Percentiles rank a stretch among this genome's conserved stretches.
phyloP scores from a whole-genome alignment of 2,888 invertebrate genomes.

The Xestia c-nigrum region DNA sequence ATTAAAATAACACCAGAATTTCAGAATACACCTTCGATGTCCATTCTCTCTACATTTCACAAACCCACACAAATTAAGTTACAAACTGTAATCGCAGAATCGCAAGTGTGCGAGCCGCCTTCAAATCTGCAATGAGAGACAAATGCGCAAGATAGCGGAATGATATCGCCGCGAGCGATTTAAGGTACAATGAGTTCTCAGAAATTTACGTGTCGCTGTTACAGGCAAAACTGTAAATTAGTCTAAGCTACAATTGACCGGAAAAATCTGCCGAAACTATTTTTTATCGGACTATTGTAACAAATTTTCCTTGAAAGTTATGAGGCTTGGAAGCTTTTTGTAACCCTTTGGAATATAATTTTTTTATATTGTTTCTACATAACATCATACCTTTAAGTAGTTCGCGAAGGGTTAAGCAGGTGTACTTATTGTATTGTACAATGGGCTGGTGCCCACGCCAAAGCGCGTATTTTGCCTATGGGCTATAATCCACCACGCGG shows the following conservation, averaged over 20 bases:
- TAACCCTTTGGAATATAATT: too few species aligned
- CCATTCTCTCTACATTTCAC: constrained; percentile 21
- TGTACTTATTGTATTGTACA: too few species aligned
- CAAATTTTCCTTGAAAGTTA: too few species aligned
- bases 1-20: background rate
- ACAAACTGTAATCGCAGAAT: constrained; percentile 41
- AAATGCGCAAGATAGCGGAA: constrained; percentile 81
- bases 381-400: too few species aligned
- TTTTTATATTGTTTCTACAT: too few species aligned
- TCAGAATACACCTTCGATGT: background rate
- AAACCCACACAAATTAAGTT: constrained; percentile 49
- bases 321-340: too few species aligned
- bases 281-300: too few species aligned
- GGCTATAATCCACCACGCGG: too few species aligned
- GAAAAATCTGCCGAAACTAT: background rate
- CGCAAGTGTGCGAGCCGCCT: constrained; percentile 65
- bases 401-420: too few species aligned
- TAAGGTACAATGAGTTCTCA: constrained; percentile 75
- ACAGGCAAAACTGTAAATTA: background rate
- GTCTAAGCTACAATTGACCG: background rate
- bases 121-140: constrained; percentile 78
- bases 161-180: constrained; percentile 81
- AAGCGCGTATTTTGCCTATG: too few species aligned
- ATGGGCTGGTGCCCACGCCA: too few species aligned
- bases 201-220: constrained; percentile 72